Evolutionary conservation across 2,113 vertebrate species (phyloP).

Genomic region (Sebastes schlegelii): DNA sequence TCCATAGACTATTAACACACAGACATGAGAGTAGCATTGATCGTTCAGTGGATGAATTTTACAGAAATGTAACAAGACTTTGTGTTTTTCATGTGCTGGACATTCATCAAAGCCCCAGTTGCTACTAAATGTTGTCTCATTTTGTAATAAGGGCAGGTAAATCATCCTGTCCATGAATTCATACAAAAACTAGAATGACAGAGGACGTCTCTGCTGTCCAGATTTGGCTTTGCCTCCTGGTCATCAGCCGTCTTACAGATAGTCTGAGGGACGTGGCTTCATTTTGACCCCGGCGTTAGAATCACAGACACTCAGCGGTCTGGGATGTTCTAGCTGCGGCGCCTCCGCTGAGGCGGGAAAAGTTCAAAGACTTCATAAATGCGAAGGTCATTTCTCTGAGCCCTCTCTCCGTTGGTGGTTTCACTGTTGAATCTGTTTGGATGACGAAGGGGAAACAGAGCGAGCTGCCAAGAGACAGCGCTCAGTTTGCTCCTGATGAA

Average conservation of each 20-base stretch:
- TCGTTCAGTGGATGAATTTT: not conserved
- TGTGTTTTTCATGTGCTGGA: not conserved
- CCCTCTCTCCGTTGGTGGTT: conserved; percentile 30
- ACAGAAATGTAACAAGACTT: not conserved
- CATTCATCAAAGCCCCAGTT: not conserved
- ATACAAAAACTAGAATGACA: not conserved
- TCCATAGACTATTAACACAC: not conserved
- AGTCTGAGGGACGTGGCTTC: conserved; percentile 35
- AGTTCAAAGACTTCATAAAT: conserved; percentile 65
- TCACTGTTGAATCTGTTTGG: conserved; percentile 46
- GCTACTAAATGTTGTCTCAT: not conserved
- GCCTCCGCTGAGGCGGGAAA: conserved; percentile 41
- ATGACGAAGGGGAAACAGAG: conserved; percentile 15
- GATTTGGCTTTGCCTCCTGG: conserved; percentile 19
- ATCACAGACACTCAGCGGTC: conserved; percentile 43
- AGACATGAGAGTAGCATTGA: not conserved
- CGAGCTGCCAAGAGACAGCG: not conserved
- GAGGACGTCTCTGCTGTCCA: not conserved
- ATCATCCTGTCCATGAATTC: not conserved
- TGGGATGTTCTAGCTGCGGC: conserved; percentile 55
- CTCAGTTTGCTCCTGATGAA: conserved; percentile 4
- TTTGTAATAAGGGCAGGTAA: not conserved
- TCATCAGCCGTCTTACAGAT: conserved; percentile 25
- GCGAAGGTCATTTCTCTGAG: conserved; percentile 47
- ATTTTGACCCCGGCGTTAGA: conserved; percentile 36